Conservation (phyloP, 1,140 invertebrate genomes). For the Rhysida immarginata region DNA sequence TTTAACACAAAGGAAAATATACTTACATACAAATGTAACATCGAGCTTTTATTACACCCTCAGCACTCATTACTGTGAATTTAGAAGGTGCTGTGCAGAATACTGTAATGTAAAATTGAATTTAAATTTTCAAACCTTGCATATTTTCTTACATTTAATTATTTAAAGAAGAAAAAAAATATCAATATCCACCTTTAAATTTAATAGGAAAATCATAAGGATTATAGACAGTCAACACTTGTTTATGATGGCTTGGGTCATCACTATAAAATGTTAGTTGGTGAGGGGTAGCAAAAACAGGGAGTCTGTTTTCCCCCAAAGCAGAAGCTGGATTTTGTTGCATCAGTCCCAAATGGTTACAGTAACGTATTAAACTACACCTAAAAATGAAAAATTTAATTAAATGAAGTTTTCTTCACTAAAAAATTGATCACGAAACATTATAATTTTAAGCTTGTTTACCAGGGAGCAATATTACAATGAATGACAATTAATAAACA, state of each 20-base stretch:
- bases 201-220: slow-evolving; percentile 70
- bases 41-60: slow-evolving; percentile 57
- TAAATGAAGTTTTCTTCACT: too few relatives aligned
- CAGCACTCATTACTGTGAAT: slow-evolving; percentile 63
- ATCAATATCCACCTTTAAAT: slow-evolving; percentile 58
- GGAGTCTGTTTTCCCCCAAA: slow-evolving; percentile 28
- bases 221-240: slow-evolving; percentile 71
- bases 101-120: slow-evolving; percentile 39
- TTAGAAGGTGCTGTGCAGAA: slow-evolving; percentile 60
- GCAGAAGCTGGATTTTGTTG: background rate
- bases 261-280: slow-evolving; percentile 59
- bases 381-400: too few relatives aligned
- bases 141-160: too few relatives aligned
- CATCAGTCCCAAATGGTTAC: too few relatives aligned
- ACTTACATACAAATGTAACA: slow-evolving; percentile 56
- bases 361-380: too few relatives aligned
- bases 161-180: too few relatives aligned
- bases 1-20: too few relatives aligned
- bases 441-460: too few relatives aligned
- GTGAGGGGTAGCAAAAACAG: slow-evolving; percentile 68
- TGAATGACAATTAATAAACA: too few relatives aligned
- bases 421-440: too few relatives aligned
- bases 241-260: slow-evolving; percentile 58
- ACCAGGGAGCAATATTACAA: too few relatives aligned
- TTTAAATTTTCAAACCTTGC: background rate